Conservation (phyloP, 2,888 invertebrate species). For the Scaptodrosophila latifasciaeformis region DNA sequence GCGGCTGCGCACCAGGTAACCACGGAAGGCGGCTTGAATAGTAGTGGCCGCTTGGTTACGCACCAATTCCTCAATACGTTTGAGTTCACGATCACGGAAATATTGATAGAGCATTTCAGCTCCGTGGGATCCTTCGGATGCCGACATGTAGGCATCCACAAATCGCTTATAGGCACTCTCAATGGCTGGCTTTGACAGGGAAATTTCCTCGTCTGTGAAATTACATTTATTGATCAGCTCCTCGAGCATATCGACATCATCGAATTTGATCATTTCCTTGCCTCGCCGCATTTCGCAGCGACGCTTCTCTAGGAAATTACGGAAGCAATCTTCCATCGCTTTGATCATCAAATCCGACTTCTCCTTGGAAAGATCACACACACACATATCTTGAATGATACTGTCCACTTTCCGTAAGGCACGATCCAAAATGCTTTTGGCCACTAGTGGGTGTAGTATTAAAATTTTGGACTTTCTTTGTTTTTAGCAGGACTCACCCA, state of each 20-base stretch:
- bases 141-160: constrained; percentile 66
- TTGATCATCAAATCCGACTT: constrained; percentile 59
- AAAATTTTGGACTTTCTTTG: background rate
- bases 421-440: constrained; percentile 61
- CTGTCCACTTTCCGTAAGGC: constrained; percentile 68
- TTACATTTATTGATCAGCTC: constrained; percentile 68
- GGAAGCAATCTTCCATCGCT: constrained; percentile 70
- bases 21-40: constrained; percentile 63
- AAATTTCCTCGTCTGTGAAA: constrained; percentile 65
- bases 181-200: constrained; percentile 62
- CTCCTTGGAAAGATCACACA: constrained; percentile 63
- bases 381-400: constrained; percentile 62
- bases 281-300: constrained; percentile 53
- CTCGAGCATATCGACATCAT: constrained; percentile 65
- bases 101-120: constrained; percentile 67
- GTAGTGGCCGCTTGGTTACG: constrained; percentile 50
- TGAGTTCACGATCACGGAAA: constrained; percentile 61
- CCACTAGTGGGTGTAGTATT: constrained; percentile 58
- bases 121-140: constrained; percentile 60
- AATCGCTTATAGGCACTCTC: constrained; percentile 71
- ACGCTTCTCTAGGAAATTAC: constrained; percentile 61
- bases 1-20: constrained; percentile 41
- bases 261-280: constrained; percentile 54
- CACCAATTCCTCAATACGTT: constrained; percentile 41
- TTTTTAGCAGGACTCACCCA: background rate